Evolutionary conservation across 2,888 invertebrate species (phyloP), one percentile per base, ranked within the genome.

Genomic region (Tiphia femorata): DNA sequence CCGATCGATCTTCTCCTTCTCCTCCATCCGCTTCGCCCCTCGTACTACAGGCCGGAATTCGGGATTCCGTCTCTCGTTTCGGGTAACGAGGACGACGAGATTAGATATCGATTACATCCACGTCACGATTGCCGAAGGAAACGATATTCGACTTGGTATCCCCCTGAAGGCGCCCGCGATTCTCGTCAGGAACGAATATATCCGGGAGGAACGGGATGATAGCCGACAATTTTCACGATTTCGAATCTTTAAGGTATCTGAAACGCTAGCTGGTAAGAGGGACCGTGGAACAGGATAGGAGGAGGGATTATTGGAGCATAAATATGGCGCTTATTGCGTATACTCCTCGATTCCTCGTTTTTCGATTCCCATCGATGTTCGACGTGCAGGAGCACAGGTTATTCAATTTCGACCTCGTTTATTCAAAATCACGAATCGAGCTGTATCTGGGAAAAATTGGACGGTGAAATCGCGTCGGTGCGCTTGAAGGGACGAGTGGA

Each of bases 21-120:
- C 14, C 7, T 14, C 10, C 8, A 37, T 46, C 14, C 16, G n/a
- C n/a, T n/a, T n/a, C n/a, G n/a, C n/a, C n/a, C n/a, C n/a, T n/a
- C n/a, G n/a, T n/a, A n/a, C n/a, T 33, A 12, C 38, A 16, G 35
- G 41, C 27, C 20, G 49, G 52, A 54, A 63, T 60, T 63, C 55
- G 17, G 41, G 23, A 54, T 58, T 57, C 49, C 49, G 35, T 42
- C 41, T 40, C 51, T 25, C 37, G 47, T 12, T 42, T n/a, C 33
- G n/a, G 38, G 62, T 61, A 61, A 67, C 58, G 58, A 67, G 67
- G 40, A 54, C 56, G 62, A 49, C 44, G 56, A 64, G 62, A 68
- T 67, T 67, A 68, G 64, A 64, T 67, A 68, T 67, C 58, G 67
- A 67, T 62, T 62, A 55, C 51, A 58, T 56, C 56, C 50, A 40